Base-by-base conservation (phyloP, 2,113 vertebrate genomes). In the Spilogale gracilis region DNA sequence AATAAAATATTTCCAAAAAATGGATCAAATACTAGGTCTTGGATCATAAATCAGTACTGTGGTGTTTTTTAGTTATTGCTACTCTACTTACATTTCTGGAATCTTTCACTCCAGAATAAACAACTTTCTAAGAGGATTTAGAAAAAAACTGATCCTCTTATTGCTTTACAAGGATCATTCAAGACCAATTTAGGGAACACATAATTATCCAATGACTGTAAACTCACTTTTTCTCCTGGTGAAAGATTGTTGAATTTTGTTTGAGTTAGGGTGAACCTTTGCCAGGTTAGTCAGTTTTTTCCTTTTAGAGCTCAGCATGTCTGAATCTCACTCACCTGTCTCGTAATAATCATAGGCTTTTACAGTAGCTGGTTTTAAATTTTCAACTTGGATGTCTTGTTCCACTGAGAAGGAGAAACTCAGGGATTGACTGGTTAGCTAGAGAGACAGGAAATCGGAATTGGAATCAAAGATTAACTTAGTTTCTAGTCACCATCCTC, bases 281-380 rank as follows among this genome's bases (percentile, higher is more conserved):
- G 18, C 6, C 65, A 67, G 25, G 17, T 30, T 73, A 67, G 48
- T 61, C 38, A 21, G 45, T 71, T 67, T 76, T 86, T 78, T 20
- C 58, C 1, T 89, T 74, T 50, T 38, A 76, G 84, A 80, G 21
- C 18, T 60, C 38, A 67, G 30, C 61, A 45, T 52, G 9, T 94
- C 52, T 84, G 81, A 90, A 50, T 84, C 32, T 1, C 65, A 83
- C 97, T 99, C 98, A 99, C 99, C 99, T 98, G 99, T 98, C 97
- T 99, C 99, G 43, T 99, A 99, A 97, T 99, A 99, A 98, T 99
- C 99, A 2, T 99, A 99, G 96, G 99, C 97, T 97, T 98, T 98
- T 89, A 99, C 98, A 69, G 98, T 98, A 8, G 99, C 99, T 61
- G 99, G 99, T 94, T 99, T 99, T 95, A 99, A 98, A 96, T 98